Evolutionary conservation across 2,797 vertebrate genomes (phyloP).

Genomic region (Sebastes goodei): DNA sequence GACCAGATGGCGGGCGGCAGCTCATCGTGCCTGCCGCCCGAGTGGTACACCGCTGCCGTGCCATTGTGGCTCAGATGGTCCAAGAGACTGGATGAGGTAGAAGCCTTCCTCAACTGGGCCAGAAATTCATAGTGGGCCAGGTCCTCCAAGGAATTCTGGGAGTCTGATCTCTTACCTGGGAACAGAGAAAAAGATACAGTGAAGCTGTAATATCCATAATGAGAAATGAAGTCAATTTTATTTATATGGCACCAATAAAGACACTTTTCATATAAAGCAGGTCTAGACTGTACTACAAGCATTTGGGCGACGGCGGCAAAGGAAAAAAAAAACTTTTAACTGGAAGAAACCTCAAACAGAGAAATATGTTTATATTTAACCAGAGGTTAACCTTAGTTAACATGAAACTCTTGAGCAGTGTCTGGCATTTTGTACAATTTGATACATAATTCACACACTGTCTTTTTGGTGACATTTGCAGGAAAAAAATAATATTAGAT

Average conservation of each 20-base stretch:
- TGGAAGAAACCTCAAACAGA: neutral
- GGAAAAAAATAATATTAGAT: neutral
- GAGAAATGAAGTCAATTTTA: neutral
- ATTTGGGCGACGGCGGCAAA: too few species aligned
- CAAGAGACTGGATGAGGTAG: conserved; percentile 61
- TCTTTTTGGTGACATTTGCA: neutral
- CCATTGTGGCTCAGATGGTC: conserved; percentile 74
- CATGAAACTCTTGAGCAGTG: neutral
- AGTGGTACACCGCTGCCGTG: conserved; percentile 39
- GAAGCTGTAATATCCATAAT: neutral
- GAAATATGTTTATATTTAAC: neutral
- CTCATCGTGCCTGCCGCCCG: conserved; percentile 61
- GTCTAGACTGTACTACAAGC: neutral
- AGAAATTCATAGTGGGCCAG: conserved; percentile 77
- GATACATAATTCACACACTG: neutral
- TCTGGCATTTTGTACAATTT: neutral
- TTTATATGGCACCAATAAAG: neutral
- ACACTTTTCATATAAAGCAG: neutral
- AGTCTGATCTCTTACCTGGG: conserved; percentile 75
- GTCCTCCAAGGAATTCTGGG: conserved; percentile 73
- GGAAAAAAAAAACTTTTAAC: neutral
- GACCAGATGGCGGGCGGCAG: conserved; percentile 80
- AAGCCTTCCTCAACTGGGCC: conserved; percentile 74
- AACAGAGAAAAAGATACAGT: neutral
- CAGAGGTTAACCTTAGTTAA: neutral